Conservation (phyloP, 2,113 vertebrate genomes). For the Xiphias gladius region DNA sequence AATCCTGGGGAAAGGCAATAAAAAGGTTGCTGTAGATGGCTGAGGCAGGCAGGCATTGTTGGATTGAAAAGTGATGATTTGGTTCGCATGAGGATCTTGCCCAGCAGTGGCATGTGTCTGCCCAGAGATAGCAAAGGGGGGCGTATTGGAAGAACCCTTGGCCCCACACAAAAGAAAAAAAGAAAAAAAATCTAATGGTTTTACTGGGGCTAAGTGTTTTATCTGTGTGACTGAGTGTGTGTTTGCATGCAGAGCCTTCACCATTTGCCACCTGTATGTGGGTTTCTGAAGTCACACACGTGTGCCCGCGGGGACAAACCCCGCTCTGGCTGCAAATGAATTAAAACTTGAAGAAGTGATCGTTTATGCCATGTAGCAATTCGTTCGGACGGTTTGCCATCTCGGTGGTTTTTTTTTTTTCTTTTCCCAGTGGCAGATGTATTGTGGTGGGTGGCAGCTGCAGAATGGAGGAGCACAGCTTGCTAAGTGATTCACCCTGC, state of each 20-base stretch:
- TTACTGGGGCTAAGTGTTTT: constrained; percentile 18
- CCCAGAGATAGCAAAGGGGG: constrained; percentile 55
- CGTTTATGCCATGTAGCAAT: constrained; percentile 68
- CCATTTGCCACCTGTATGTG: constrained; percentile 55
- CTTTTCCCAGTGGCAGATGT: constrained; percentile 75
- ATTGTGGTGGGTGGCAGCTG: constrained; percentile 79
- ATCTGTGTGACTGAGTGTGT: constrained; percentile 24
- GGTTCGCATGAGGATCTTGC: constrained; percentile 51
- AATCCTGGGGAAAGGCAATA: constrained; percentile 66
- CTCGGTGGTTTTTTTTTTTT: constrained; percentile 2
- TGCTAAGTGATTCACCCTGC: constrained; percentile 80
- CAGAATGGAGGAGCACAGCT: constrained; percentile 76
- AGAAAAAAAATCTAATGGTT: constrained; percentile 52
- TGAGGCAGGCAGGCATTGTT: constrained; percentile 33
- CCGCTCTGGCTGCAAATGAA: constrained; percentile 64
- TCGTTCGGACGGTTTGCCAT: constrained; percentile 56
- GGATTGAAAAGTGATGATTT: constrained; percentile 70
- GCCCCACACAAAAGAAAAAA: constrained; percentile 20
- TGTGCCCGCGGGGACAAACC: constrained; percentile 18
- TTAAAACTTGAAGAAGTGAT: constrained; percentile 71
- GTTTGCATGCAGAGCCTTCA: background rate
- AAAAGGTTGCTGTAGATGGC: constrained; percentile 47
- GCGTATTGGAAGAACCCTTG: constrained; percentile 17
- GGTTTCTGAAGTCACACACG: constrained; percentile 13
- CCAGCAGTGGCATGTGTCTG: constrained; percentile 57